Conservation (phyloP, 2,888 invertebrate species). For the Nymphalis c-album region DNA sequence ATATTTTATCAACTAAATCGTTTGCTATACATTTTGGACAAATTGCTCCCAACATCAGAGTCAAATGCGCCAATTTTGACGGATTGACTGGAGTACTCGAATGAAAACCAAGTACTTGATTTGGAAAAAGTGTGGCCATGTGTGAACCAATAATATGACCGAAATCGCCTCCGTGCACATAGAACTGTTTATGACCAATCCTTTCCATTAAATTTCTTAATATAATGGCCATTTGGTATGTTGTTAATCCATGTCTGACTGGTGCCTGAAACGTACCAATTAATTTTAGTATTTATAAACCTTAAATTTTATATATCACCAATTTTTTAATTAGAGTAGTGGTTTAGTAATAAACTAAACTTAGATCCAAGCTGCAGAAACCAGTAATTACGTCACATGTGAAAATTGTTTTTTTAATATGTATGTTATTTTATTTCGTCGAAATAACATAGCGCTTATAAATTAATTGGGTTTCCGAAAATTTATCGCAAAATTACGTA, state of each 20-base stretch:
- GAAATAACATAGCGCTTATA: too few species aligned
- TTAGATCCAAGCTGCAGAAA: too few species aligned
- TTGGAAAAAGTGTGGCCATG: constrained; percentile 84
- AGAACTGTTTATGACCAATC: constrained; percentile 84
- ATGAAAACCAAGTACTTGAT: constrained; percentile 80
- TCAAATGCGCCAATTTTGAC: constrained; percentile 51
- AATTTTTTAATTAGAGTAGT: background rate
- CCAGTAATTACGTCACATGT: too few species aligned
- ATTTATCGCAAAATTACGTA: too few species aligned
- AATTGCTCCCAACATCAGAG: constrained; percentile 69
- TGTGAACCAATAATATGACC: constrained; percentile 84
- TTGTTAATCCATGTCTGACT: constrained; percentile 81
- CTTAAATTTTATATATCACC: background rate
- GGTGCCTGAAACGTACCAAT: constrained; percentile 62
- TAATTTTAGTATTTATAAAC: background rate
- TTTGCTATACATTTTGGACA: constrained; percentile 76
- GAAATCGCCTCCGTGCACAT: constrained; percentile 89
- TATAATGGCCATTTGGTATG: constrained; percentile 81
- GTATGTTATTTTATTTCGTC: too few species aligned
- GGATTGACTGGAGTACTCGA: constrained; percentile 82
- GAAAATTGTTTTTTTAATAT: background rate
- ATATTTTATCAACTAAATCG: constrained; percentile 72
- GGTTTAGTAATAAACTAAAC: too few species aligned
- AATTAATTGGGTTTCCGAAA: too few species aligned
- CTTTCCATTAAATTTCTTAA: constrained; percentile 87